These are phyloP conservation scores for Drosophila eugracilis DNA, from an alignment of 1,140 invertebrate species.

Conservation along the genomic window DNA sequence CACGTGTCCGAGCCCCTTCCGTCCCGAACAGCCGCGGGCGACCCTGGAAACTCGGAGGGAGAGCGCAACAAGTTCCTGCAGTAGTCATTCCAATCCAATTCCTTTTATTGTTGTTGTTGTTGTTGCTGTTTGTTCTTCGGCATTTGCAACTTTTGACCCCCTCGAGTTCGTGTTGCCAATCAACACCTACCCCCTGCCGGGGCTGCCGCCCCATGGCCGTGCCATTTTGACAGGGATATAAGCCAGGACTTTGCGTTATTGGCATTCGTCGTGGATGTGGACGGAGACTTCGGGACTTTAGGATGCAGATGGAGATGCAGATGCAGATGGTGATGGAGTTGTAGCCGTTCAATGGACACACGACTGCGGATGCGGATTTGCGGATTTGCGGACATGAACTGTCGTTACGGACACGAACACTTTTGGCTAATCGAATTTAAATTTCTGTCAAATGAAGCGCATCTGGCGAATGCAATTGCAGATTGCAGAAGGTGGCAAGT, in stretches of 20 bases:
- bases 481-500: too few species aligned
- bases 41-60: not conserved
- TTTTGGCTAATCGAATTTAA: slow-evolving; percentile 73
- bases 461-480: slow-evolving; percentile 29
- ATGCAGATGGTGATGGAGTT: not conserved
- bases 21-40: not conserved
- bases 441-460: slow-evolving; percentile 64
- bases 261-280: slow-evolving; percentile 47
- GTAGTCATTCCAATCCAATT: slow-evolving; percentile 47
- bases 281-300: slow-evolving; percentile 23
- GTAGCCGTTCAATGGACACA: slow-evolving; percentile 4
- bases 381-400: slow-evolving; percentile 6
- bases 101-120: slow-evolving; percentile 46
- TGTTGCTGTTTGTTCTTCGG: slow-evolving; percentile 44
- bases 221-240: slow-evolving; percentile 53
- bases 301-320: slow-evolving; percentile 1
- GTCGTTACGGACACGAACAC: slow-evolving; percentile 37
- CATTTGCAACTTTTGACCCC: slow-evolving; percentile 29
- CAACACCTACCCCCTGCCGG: slow-evolving; percentile 39
- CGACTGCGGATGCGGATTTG: slow-evolving; percentile 15
- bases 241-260: slow-evolving; percentile 57
- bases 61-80: slow-evolving; percentile 46
- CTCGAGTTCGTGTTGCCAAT: slow-evolving; percentile 30
- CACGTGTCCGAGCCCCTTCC: not conserved
- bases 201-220: slow-evolving; percentile 8